Conservation (phyloP, 2,113 vertebrate species). For the Plestiodon gilberti region DNA sequence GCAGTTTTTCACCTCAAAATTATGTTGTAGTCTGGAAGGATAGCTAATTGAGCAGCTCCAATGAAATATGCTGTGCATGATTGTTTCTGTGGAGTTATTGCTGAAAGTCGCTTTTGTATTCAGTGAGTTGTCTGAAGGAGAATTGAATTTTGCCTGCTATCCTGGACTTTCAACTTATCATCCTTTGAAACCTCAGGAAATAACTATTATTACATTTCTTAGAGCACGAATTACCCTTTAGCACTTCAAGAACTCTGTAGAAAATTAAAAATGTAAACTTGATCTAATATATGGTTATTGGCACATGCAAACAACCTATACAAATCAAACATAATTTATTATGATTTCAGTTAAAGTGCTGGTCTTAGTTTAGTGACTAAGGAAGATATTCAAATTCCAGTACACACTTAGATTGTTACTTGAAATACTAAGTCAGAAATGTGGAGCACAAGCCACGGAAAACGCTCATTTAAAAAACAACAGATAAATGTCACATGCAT, state of each 20-base stretch:
- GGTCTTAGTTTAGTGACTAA: too few species aligned
- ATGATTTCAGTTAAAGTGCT: too few species aligned
- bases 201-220: not conserved
- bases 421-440: too few species aligned
- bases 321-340: too few species aligned
- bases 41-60: slow-evolving; percentile 7
- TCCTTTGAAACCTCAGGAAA: not conserved
- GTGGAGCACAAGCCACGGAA: too few species aligned
- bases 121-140: not conserved
- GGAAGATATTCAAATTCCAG: too few species aligned
- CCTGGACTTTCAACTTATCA: not conserved
- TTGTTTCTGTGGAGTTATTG: not conserved
- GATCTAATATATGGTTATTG: not conserved
- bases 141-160: not conserved
- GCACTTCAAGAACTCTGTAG: not conserved
- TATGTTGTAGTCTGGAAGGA: slow-evolving; percentile 32
- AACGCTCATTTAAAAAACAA: too few species aligned
- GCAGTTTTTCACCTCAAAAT: not conserved
- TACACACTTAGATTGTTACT: too few species aligned
- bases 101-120: not conserved
- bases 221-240: not conserved
- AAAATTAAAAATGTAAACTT: not conserved
- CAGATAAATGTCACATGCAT: not conserved
- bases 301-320: not conserved
- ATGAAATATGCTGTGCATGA: not conserved